Percentiles rank a stretch among this genome's conserved stretches.
Evolutionary conservation across 2,797 vertebrate genomes (phyloP).

Genomic region (Phoebastria nigripes): DNA sequence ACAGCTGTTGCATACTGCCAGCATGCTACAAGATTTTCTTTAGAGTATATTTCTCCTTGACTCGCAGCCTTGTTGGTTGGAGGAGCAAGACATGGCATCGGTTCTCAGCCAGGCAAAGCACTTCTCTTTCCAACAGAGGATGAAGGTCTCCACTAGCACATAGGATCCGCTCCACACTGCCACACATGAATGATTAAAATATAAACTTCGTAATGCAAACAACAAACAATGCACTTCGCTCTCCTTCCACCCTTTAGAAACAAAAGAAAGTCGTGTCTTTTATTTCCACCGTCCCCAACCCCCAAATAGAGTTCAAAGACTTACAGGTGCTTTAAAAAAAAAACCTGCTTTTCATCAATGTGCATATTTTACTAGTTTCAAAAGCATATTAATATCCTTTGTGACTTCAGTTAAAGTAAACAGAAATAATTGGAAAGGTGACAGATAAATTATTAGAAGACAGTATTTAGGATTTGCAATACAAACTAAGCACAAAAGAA

Average conservation of each 20-base stretch:
- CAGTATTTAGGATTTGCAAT: constrained; percentile 22
- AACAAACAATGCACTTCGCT: not conserved
- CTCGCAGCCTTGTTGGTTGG: not conserved
- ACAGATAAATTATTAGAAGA: constrained; percentile 51
- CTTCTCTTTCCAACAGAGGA: not conserved
- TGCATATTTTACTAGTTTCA: constrained; percentile 52
- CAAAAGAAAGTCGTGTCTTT: not conserved
- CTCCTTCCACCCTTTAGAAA: not conserved
- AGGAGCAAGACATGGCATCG: not conserved
- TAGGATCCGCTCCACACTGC: not conserved
- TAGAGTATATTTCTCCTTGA: not conserved
- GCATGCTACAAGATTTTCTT: not conserved
- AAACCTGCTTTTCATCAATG: constrained; percentile 18
- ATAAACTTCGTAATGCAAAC: not conserved
- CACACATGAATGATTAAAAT: not conserved
- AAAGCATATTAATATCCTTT: constrained; percentile 50
- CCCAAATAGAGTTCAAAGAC: constrained; percentile 8
- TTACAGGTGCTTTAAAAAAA: constrained; percentile 31
- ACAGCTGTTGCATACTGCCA: not conserved
- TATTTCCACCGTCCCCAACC: not conserved
- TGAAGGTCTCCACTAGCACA: not conserved
- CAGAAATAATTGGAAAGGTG: constrained; percentile 49
- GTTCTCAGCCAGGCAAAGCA: not conserved
- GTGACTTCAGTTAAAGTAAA: constrained; percentile 52
- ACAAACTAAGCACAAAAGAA: constrained; percentile 1